A percentile compares a stretch with the other conserved stretches of the same genome.
These are phyloP conservation scores for Lutraria lutraria DNA, from an alignment of 2,888 invertebrate genomes.

Conservation along the genomic window DNA sequence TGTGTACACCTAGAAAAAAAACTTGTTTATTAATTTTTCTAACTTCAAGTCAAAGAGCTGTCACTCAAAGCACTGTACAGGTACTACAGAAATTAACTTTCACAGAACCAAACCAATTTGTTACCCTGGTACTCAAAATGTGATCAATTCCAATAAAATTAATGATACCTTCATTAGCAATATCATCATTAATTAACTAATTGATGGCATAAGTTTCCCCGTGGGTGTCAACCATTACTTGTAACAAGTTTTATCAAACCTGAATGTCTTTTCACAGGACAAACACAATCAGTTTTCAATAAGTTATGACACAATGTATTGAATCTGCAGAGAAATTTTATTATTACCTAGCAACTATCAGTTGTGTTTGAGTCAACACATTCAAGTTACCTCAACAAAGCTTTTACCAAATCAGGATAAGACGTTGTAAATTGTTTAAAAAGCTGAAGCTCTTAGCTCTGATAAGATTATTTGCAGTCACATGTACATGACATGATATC, in stretches of 20 bases:
- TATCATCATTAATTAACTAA: not conserved
- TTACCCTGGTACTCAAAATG: too few species aligned
- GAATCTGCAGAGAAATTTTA: slow-evolving; percentile 51
- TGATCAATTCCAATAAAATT: not conserved
- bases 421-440: slow-evolving; percentile 54
- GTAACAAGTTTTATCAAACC: slow-evolving; percentile 2
- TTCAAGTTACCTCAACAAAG: slow-evolving; percentile 57
- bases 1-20: too few species aligned
- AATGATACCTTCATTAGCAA: not conserved
- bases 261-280: not conserved
- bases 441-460: slow-evolving; percentile 44
- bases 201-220: not conserved
- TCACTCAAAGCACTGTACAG: not conserved
- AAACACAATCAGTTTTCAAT: slow-evolving; percentile 25
- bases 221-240: not conserved
- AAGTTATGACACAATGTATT: slow-evolving; percentile 27
- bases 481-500: slow-evolving; percentile 38
- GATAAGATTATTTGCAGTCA: slow-evolving; percentile 50
- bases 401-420: slow-evolving; percentile 63
- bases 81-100: too few species aligned
- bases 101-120: too few species aligned
- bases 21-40: too few species aligned
- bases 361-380: slow-evolving; percentile 56
- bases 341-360: slow-evolving; percentile 65
- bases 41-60: slow-evolving; percentile 1